Conservation (phyloP, 92 coral and sea anemone species). For the Desmophyllum pertusum region DNA sequence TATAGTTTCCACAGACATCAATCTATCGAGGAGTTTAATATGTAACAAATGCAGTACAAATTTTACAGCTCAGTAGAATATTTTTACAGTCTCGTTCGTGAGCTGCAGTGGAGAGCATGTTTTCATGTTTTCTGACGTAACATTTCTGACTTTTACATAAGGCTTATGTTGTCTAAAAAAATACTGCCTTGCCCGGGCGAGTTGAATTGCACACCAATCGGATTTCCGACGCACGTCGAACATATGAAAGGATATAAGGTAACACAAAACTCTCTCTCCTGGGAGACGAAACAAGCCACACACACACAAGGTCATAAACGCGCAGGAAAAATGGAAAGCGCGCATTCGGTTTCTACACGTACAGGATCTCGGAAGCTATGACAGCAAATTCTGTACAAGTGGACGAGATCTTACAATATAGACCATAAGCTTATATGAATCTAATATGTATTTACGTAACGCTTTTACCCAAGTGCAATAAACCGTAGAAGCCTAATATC, state of each 20-base stretch:
- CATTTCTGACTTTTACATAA: not conserved
- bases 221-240: not conserved
- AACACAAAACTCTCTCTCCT: not conserved
- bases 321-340: not conserved
- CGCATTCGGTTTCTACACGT: not conserved
- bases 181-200: conserved; percentile 27
- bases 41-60: not conserved
- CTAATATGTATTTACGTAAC: not conserved
- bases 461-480: not conserved
- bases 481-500: not conserved
- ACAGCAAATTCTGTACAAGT: not conserved
- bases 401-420: not conserved
- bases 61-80: not conserved
- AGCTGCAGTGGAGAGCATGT: not conserved
- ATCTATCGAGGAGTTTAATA: not conserved
- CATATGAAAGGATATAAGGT: not conserved
- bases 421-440: not conserved
- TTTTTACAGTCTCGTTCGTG: not conserved
- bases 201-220: conserved; percentile 11
- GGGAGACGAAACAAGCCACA: not conserved
- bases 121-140: conserved; percentile 1
- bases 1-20: not conserved
- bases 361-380: too few relatives aligned
- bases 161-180: conserved; percentile 13
- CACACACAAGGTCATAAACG: too few relatives aligned